These are phyloP conservation scores for Tenualosa thibaudeaui DNA, from an alignment of 2,797 vertebrate species.

Conservation along the genomic window DNA sequence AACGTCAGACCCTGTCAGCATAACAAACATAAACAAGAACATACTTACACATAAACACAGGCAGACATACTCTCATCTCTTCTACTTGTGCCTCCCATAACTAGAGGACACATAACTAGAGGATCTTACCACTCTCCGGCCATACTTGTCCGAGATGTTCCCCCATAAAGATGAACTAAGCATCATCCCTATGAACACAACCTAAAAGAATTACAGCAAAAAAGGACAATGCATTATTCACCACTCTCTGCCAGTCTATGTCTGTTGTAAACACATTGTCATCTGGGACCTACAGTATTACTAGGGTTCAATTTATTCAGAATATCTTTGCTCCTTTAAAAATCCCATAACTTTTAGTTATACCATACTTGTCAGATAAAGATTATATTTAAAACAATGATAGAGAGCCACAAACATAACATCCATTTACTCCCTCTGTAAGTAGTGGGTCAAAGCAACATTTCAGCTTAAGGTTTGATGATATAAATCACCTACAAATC, in stretches of 20 bases:
- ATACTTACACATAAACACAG: neutral
- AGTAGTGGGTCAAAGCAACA: neutral
- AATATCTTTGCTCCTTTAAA: neutral
- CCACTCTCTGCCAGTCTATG: neutral
- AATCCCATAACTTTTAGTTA: neutral
- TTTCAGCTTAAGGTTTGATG: neutral
- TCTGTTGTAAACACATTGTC: neutral
- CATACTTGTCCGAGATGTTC: slow-evolving; percentile 84
- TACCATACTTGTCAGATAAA: neutral
- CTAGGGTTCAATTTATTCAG: neutral
- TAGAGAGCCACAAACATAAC: neutral
- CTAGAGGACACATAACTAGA: neutral
- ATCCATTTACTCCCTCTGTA: neutral
- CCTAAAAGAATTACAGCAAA: slow-evolving; percentile 62
- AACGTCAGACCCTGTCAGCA: slow-evolving; percentile 76
- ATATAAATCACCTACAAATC: too few relatives aligned
- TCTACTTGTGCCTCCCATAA: neutral
- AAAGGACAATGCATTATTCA: neutral
- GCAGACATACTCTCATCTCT: neutral
- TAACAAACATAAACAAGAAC: neutral
- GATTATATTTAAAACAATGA: neutral
- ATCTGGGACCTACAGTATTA: neutral
- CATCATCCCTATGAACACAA: slow-evolving; percentile 88
- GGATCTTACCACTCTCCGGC: slow-evolving; percentile 84
- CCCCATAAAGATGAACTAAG: slow-evolving; percentile 85